Percentiles rank a stretch among this genome's conserved stretches.
These are phyloP conservation scores for Halcyon malimbica DNA, from an alignment of 2,113 vertebrate genomes.

Conservation along the genomic window DNA sequence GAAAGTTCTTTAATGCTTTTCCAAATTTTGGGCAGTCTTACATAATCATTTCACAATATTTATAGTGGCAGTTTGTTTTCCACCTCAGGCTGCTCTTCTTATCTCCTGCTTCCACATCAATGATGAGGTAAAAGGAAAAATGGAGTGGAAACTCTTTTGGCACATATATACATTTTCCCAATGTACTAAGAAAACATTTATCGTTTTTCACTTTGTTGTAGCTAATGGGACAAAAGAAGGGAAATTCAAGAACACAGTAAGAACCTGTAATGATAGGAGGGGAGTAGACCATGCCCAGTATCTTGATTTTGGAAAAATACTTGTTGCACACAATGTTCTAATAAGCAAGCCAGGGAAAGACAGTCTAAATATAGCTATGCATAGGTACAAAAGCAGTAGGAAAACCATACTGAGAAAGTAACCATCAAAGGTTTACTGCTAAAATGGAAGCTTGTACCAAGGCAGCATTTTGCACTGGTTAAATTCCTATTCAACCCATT, in stretches of 20 bases:
- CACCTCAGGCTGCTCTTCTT: slow-evolving; percentile 8
- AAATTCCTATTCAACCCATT: not conserved
- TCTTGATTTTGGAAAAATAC: not conserved
- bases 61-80: slow-evolving; percentile 42
- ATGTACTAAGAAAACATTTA: not conserved
- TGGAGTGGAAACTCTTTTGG: not conserved
- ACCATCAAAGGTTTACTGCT: not conserved
- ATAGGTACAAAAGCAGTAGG: not conserved
- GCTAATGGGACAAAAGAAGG: not conserved
- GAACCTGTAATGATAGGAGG: not conserved
- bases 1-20: slow-evolving; percentile 50
- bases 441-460: not conserved
- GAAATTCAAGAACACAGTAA: not conserved
- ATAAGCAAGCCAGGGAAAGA: not conserved
- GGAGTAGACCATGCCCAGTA: not conserved
- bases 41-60: slow-evolving; percentile 67
- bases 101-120: slow-evolving; percentile 23
- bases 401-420: not conserved
- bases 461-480: not conserved
- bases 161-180: not conserved
- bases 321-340: not conserved
- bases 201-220: not conserved
- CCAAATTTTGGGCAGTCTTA: slow-evolving; percentile 51
- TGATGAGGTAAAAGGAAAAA: slow-evolving; percentile 35
- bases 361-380: not conserved